Evolutionary conservation across 2,888 invertebrate species (phyloP).

Genomic region (Nymphalis polychloros): DNA sequence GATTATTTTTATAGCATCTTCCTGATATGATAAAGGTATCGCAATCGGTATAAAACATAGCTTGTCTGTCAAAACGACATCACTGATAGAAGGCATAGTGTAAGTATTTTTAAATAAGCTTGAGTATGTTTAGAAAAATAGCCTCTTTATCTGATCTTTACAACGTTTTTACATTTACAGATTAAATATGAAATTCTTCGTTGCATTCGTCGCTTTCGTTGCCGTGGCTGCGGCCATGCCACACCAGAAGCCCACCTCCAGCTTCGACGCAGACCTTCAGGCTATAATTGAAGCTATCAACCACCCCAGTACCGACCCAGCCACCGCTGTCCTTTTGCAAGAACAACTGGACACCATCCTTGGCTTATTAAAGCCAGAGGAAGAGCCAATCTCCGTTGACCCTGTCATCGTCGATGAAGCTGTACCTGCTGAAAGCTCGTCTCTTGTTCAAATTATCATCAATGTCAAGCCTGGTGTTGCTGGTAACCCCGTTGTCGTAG

Average conservation of each 20-base stretch:
- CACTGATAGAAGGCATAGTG: neutral
- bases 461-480: conserved; percentile 34
- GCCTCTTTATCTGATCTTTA: too few species aligned
- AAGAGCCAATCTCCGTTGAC: conserved; percentile 26
- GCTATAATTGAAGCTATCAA: conserved; percentile 47
- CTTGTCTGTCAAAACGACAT: neutral
- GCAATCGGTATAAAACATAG: neutral
- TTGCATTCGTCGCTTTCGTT: conserved; percentile 46
- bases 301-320: conserved; percentile 50
- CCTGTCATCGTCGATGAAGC: conserved; percentile 34
- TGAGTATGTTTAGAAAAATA: too few species aligned
- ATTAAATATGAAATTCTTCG: conserved; percentile 61
- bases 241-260: conserved; percentile 28
- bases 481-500: conserved; percentile 24
- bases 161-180: conserved; percentile 39
- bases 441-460: conserved; percentile 44
- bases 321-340: conserved; percentile 47
- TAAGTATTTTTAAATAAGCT: conserved; percentile 7
- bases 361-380: conserved; percentile 24
- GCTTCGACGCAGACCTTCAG: conserved; percentile 36
- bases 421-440: conserved; percentile 13
- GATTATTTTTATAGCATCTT: too few species aligned
- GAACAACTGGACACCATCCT: conserved; percentile 43
- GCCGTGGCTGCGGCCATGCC: conserved; percentile 46
- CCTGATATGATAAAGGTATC: conserved; percentile 2